A percentile compares a stretch with the other conserved stretches of the same genome.
phyloP scores from a whole-genome alignment of 2,113 vertebrate genomes.

The Peromyscus polionotus region DNA sequence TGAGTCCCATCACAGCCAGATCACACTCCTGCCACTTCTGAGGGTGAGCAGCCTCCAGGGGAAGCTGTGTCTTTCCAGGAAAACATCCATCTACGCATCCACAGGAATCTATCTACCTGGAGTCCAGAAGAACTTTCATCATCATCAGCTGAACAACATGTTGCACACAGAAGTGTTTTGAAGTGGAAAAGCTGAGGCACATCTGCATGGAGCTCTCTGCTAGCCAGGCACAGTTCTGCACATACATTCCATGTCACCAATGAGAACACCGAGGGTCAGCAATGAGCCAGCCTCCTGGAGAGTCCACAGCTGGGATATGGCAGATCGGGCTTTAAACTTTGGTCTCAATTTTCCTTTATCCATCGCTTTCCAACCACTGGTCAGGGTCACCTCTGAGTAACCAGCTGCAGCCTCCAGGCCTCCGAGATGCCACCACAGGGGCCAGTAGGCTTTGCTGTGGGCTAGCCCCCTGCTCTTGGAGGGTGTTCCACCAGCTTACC shows the following conservation, averaged over 20 bases:
- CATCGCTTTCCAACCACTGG: neutral
- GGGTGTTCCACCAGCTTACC: neutral
- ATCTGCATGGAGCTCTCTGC: neutral
- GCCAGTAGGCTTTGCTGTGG: neutral
- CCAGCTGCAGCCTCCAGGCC: neutral
- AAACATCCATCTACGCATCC: neutral
- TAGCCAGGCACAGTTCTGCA: accelerated
- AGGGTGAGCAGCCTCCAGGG: neutral
- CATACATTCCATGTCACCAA: neutral
- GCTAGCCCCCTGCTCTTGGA: neutral
- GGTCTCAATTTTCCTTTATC: accelerated
- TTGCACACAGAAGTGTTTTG: neutral
- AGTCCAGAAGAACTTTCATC: neutral
- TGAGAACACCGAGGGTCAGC: neutral
- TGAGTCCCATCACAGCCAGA: neutral
- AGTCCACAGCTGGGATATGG: neutral
- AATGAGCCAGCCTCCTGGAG: neutral
- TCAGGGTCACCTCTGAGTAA: neutral
- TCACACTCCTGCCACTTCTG: neutral
- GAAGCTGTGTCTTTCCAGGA: neutral
- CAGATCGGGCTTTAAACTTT: neutral
- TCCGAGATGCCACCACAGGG: neutral
- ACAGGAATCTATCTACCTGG: neutral
- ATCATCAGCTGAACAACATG: neutral
- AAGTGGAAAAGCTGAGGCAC: neutral